Evolutionary conservation across 2,113 vertebrate genomes (phyloP), one percentile per base, ranked within the genome.

Genomic region (Poecilia latipinna): DNA sequence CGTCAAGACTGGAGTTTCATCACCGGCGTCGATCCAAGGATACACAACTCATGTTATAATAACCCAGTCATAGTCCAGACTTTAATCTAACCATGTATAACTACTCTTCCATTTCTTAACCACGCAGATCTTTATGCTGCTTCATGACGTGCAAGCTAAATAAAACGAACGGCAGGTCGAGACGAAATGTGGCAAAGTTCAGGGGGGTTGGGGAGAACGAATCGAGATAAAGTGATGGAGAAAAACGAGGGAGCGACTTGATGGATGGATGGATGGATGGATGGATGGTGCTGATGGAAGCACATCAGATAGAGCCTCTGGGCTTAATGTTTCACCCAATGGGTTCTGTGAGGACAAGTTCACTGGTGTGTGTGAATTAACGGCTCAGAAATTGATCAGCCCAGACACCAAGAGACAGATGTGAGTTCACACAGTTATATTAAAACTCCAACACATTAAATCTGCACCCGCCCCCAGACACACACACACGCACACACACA

Each of bases 361-460:
- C 19, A n/a, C 44, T 19, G n/a, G 54, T 54, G 42, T 67, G 69
- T 72, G 70, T 75, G 73, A 74, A 75, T 82, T 78, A 83, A 74
- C 69, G 62, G 54, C 42, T 75, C 35, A n/a, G 19, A 33, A 81
- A 80, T 68, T 83, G 84, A 77, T 78, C 70, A 68, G 54, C 48
- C 32, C 60, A 72, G 74, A 83, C 63, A 48, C 70, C 87, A 57
- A 31, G 75, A 76, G 83, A 85, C 78, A 76, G 68, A 82, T 83
- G 86, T 83, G 73, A 81, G 79, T 82, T 87, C 70, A 82, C 85
- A 80, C 68, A 51, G 61, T 80, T 66, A 28, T 51, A 89, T 74
- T 74, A 75, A 85, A 84, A 72, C 71, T 31, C 10, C n/a, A 68
- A 83, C 86, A 69, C 78, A 26, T 65, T 31, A 32, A 64, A 65